Evolutionary conservation across 2,113 vertebrate genomes (phyloP).

Genomic region (Nettapus auritus): DNA sequence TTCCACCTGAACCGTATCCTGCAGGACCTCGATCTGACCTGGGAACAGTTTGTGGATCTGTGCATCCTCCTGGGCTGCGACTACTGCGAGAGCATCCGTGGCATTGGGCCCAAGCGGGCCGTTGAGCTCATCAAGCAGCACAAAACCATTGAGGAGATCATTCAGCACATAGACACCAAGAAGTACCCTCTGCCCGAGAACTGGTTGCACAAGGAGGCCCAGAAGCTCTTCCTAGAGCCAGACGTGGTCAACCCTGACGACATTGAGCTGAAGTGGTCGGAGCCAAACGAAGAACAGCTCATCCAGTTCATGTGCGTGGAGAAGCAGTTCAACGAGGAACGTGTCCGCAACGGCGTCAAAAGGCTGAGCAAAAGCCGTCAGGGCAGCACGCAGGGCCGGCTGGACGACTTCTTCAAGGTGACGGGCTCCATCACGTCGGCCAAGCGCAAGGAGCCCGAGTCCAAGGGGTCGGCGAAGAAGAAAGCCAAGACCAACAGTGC

Average conservation of each 20-base stretch:
- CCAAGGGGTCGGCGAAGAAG: constrained; percentile 89
- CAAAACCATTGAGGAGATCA: constrained; percentile 90
- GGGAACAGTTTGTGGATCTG: constrained; percentile 94
- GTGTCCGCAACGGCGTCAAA: constrained; percentile 88
- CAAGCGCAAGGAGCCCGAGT: constrained; percentile 90
- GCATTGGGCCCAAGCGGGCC: constrained; percentile 94
- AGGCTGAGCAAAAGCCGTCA: constrained; percentile 91
- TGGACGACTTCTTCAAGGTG: constrained; percentile 95
- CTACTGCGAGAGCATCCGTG: constrained; percentile 96
- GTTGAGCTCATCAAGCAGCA: constrained; percentile 94
- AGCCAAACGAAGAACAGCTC: constrained; percentile 88
- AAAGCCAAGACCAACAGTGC: constrained; percentile 82
- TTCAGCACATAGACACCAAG: constrained; percentile 87
- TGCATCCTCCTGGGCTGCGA: constrained; percentile 97
- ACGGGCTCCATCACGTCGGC: constrained; percentile 91
- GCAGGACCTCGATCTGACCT: constrained; percentile 86
- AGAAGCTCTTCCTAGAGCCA: constrained; percentile 88
- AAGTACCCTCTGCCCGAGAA: constrained; percentile 91
- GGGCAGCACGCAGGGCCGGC: constrained; percentile 93
- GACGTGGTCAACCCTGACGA: constrained; percentile 85
- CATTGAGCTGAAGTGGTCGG: constrained; percentile 89
- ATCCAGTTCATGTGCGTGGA: constrained; percentile 90
- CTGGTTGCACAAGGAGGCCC: constrained; percentile 93
- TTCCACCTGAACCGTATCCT: constrained; percentile 90
- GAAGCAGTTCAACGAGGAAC: constrained; percentile 96